These are phyloP conservation scores for Dicyrtomina minuta DNA, from an alignment of 2,888 invertebrate genomes.

Conservation along the genomic window DNA sequence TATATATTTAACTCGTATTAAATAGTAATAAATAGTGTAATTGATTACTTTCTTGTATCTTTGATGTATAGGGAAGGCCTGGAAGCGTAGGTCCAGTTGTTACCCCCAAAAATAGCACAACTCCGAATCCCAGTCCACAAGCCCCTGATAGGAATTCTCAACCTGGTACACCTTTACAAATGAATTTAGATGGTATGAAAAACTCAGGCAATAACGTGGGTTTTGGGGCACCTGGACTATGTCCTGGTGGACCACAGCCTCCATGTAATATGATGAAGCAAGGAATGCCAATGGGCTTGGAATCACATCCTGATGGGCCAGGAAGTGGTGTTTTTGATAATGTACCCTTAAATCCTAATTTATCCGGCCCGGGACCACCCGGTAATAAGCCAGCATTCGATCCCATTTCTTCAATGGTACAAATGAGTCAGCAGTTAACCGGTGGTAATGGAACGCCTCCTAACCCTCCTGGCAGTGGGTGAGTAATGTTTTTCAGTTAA, in stretches of 20 bases:
- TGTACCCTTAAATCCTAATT: conserved; percentile 57
- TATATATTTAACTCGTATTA: background rate
- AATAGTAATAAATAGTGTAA: background rate
- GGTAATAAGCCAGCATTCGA: conserved; percentile 67
- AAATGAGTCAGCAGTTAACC: conserved; percentile 90
- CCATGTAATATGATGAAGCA: conserved; percentile 51
- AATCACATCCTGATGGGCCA: conserved; percentile 46
- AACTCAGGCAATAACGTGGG: conserved; percentile 31
- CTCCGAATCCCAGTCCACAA: conserved; percentile 53
- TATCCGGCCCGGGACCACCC: conserved; percentile 54
- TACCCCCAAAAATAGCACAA: conserved; percentile 53
- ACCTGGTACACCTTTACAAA: conserved; percentile 53
- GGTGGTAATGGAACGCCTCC: conserved; percentile 69
- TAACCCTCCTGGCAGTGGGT: conserved; percentile 49
- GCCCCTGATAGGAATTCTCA: conserved; percentile 52
- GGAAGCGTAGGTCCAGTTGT: conserved; percentile 53
- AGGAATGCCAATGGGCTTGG: conserved; percentile 49
- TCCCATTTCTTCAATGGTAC: conserved; percentile 88
- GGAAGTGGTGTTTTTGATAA: conserved; percentile 54
- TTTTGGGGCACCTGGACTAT: conserved; percentile 28
- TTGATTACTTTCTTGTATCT: background rate
- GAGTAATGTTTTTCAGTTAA: conserved; percentile 21
- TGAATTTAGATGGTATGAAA: conserved; percentile 53
- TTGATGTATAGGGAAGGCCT: conserved; percentile 37
- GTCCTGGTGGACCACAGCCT: conserved; percentile 39